Base-by-base conservation (phyloP, 2,797 vertebrate species). In the Fistularia tabacaria region DNA sequence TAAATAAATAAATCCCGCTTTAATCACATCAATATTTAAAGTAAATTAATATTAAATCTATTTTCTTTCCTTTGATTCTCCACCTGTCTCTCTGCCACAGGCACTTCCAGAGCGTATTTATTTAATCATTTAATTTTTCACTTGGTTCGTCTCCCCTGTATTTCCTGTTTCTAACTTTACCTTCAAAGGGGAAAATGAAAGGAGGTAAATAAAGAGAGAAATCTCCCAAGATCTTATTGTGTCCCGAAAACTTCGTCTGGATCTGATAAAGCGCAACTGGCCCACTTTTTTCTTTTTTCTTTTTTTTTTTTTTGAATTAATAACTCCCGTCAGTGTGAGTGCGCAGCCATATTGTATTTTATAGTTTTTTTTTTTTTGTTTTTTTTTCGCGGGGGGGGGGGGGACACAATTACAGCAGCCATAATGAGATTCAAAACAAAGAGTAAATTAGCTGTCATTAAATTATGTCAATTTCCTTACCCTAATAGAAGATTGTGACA, bases 381-480 rank as follows among this genome's bases (percentile, higher is more conserved):
- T 44, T 47, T 5, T 44, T 44, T 44, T 7, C 8, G 40, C 40
- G 8, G 7, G 40, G 8, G 40, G 40, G 41, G 9, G 71, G 49
- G 54, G 64, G 80, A 76, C 72, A 81, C 75, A 82, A 73, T 81
- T 82, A 88, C 83, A 55, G 63, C 8, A 8, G 63, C 59, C 67
- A 66, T 88, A 87, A 87, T 85, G 81, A 89, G 85, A 87, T 85
- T 86, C 80, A 83, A 86, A 89, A 89, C 82, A 88, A 82, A 84
- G 76, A 87, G 81, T 83, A 88, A 91, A 92, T 91, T 89, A 90
- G 89, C 85, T 91, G 88, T 90, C 86, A 87, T 85, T 86, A 87
- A 88, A 90, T 90, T 88, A 88, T 89, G 90, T 89, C 85, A 89
- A 90, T 91, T 91, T 91, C 85, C 85, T 84, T 76, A 75, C 64